Evolutionary conservation across 2,888 invertebrate genomes (phyloP), one percentile per base, ranked within the genome.

Genomic region (Patella depressa): DNA sequence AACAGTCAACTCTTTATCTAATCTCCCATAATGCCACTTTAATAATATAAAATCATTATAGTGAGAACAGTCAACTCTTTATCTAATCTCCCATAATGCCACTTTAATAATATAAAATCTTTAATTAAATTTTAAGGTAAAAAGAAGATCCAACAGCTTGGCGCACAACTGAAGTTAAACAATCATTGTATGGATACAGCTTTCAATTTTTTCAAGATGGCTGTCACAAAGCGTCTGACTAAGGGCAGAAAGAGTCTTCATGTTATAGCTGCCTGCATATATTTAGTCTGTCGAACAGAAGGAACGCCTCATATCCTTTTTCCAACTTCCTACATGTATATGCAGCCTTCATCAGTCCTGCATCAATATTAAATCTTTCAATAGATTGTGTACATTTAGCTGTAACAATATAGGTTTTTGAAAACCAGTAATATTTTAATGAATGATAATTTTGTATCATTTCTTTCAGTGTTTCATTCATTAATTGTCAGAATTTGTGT

Each of bases 241-340:
- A 94, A 97, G 86, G 99, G 99, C 14, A 93, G 99, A 57, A 96
- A 95, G 85, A 95, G 96, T 82, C 94, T 95, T 17, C 96, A 97
- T 89, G 97, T 99, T 74, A 95, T 98, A 89, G 98, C 98, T 55
- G 98, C 99, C 53, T 99, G 99, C 92, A 95, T 99, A 3, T 99
- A 99, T 90, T 96, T 99, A 90, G 98, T 98, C 0, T 99, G 99
- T 89, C 94, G 99, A 82, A 96, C 96, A 1, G 98, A 98, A 92
- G 96, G 96, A 86, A 98, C 98, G 79, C 95, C 97, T 84, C 98
- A 96, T 96, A 95, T 95, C 91, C 90, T 92, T 90, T 71, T 72
- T 55, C 7, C 14, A 54, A 29, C 11, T 70, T 15, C 9, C 15
- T 17, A n/a, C 17, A 69, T 69, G 5, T 17, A n/a, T 69, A 69